Percentiles rank a stretch among this genome's conserved stretches.
Evolutionary conservation across 2,888 invertebrate species (phyloP).

Genomic region (Stenurella melanura): DNA sequence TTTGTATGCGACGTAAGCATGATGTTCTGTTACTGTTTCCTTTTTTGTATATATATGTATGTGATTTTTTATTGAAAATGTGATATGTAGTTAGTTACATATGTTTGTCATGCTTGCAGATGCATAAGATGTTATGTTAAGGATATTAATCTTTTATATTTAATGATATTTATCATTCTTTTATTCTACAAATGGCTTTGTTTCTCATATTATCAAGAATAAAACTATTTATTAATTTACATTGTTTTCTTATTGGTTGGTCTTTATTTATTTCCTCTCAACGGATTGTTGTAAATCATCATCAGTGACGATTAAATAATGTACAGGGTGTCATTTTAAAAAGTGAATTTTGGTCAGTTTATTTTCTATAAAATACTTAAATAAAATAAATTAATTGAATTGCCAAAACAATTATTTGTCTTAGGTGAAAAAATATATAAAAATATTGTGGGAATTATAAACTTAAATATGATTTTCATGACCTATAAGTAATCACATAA

Average conservation of each 20-base stretch:
- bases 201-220: conserved; percentile 22
- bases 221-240: conserved; percentile 20
- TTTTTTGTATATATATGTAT: conserved; percentile 55
- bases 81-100: conserved; percentile 56
- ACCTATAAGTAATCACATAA: no score
- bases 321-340: no score
- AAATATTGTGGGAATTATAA: no score
- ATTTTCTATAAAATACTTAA: no score
- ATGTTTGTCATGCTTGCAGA: conserved; percentile 66
- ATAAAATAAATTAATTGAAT: no score
- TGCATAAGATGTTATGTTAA: conserved; percentile 54
- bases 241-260: neutral
- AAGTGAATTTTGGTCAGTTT: no score
- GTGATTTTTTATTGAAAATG: conserved; percentile 42
- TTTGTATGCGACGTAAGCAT: conserved; percentile 61
- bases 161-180: conserved; percentile 38
- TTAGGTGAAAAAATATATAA: no score
- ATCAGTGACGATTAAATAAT: no score
- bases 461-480: no score
- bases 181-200: conserved; percentile 27
- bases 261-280: no score
- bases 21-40: conserved; percentile 51
- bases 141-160: conserved; percentile 39
- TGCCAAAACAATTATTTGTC: no score
- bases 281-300: no score